phyloP scores from a whole-genome alignment of 1,140 invertebrate species.

The Euglossa dilemma region DNA sequence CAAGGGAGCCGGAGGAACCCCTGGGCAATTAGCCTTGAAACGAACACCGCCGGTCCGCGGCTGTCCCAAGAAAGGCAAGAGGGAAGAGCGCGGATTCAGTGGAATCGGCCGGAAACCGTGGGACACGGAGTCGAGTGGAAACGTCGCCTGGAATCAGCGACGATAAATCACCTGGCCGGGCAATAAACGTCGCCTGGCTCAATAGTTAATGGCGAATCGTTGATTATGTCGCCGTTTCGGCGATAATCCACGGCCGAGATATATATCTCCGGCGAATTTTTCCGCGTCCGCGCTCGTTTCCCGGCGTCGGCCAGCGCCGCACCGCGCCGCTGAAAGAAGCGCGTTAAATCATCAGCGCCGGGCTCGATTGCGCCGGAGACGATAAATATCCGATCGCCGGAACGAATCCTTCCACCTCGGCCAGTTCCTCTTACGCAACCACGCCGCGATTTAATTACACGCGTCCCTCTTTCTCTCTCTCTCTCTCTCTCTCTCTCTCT shows the following conservation, averaged over 20 bases:
- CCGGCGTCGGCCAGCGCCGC: not conserved
- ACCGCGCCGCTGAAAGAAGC: not conserved
- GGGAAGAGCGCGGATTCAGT: constrained; percentile 20
- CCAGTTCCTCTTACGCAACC: constrained; percentile 32
- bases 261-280: constrained; percentile 20
- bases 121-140: constrained; percentile 44
- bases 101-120: constrained; percentile 42
- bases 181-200: constrained; percentile 61
- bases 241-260: constrained; percentile 53
- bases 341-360: constrained; percentile 54
- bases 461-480: not conserved
- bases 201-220: constrained; percentile 60
- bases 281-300: not conserved
- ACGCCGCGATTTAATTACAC: not conserved
- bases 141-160: constrained; percentile 42
- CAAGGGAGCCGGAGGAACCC: not conserved
- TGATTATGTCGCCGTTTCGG: constrained; percentile 62
- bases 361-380: constrained; percentile 38
- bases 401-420: constrained; percentile 46
- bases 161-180: constrained; percentile 57
- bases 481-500: not conserved
- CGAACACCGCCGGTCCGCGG: constrained; percentile 23
- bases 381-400: constrained; percentile 54
- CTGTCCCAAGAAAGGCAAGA: not conserved
- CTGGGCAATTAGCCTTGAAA: constrained; percentile 47